Base-by-base conservation (phyloP, 1,140 invertebrate genomes). In the Bombus huntii region DNA sequence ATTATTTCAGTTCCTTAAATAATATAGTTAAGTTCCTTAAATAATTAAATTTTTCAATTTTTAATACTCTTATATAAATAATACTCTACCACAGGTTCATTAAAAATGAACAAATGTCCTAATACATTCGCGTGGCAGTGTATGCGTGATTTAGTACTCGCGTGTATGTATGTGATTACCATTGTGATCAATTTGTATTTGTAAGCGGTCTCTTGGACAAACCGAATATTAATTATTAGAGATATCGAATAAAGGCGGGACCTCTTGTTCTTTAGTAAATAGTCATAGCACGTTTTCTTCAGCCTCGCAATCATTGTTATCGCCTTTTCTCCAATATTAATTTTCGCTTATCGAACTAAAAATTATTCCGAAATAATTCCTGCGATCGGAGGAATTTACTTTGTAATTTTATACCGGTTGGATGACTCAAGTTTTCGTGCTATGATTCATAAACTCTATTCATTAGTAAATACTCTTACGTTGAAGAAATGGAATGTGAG, bases 151-250 rank as follows among this genome's bases (percentile, higher is more conserved):
- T 77, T 65, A 73, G 53, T 82, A 77, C 31, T 62, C 80, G 72
- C 42, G 83, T n/a, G 65, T 68, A 85, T 71, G 83, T 81, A 72
- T 80, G 86, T n/a, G 73, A 71, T 84, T 82, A 88, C 68, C 31
- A 90, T 88, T 90, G 89, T 90, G 89, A 90, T 90, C 57, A 90
- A 88, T 90, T 84, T 84, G 31, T 90, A 90, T 28, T 66, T 89
- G 78, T 88, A 77, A 89, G 78, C 82, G 82, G 81, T 85, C 71
- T 66, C 70, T 44, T 59, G 66, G 70, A 75, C 68, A 70, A 90
- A n/a, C 34, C 79, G 62, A 70, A 88, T 90, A 83, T 89, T 81
- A 75, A 62, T 88, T 81, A 53, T 76, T 86, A 44, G 80, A 81
- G 31, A 68, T 72, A 66, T 74, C 70, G 47, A 28, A 57, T 68